These are phyloP conservation scores for Paratrypauchen microcephalus DNA, from an alignment of 2,797 vertebrate genomes.

Conservation along the genomic window DNA sequence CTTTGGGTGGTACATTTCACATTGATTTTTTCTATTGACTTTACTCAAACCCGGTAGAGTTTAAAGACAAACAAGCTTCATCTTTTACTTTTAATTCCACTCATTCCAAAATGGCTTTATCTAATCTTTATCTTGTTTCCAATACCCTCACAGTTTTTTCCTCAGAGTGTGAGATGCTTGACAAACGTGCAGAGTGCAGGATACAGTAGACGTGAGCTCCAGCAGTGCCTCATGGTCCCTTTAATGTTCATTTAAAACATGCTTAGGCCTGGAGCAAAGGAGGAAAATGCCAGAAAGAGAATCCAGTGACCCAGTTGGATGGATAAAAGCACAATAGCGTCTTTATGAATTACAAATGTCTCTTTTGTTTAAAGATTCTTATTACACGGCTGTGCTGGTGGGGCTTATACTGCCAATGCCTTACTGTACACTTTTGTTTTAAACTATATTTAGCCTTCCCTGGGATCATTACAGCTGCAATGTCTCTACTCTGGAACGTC, in stretches of 20 bases:
- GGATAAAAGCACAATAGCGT: conserved; percentile 36
- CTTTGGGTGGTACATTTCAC: background rate
- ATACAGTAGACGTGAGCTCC: background rate
- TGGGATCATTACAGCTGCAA: conserved; percentile 33
- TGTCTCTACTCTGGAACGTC: conserved; percentile 28
- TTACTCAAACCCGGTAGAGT: background rate
- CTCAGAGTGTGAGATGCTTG: background rate
- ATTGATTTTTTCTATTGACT: background rate
- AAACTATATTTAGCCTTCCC: conserved; percentile 49
- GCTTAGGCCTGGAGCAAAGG: background rate
- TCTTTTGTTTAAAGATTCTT: conserved; percentile 57
- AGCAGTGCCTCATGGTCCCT: background rate
- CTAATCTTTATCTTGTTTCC: background rate
- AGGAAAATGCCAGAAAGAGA: conserved; percentile 29
- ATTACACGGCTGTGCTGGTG: conserved; percentile 41
- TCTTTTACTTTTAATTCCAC: background rate
- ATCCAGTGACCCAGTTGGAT: conserved; percentile 49
- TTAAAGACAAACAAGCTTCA: background rate
- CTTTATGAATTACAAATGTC: conserved; percentile 40
- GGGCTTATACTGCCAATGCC: conserved; percentile 31
- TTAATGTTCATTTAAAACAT: conserved; percentile 5
- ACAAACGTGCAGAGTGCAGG: background rate
- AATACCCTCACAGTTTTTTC: background rate
- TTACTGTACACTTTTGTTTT: conserved; percentile 55
- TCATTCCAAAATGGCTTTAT: background rate